A percentile compares a stretch with the other conserved stretches of the same genome.
Evolutionary conservation across 2,797 vertebrate species (phyloP).

Genomic region (Pygocentrus nattereri): DNA sequence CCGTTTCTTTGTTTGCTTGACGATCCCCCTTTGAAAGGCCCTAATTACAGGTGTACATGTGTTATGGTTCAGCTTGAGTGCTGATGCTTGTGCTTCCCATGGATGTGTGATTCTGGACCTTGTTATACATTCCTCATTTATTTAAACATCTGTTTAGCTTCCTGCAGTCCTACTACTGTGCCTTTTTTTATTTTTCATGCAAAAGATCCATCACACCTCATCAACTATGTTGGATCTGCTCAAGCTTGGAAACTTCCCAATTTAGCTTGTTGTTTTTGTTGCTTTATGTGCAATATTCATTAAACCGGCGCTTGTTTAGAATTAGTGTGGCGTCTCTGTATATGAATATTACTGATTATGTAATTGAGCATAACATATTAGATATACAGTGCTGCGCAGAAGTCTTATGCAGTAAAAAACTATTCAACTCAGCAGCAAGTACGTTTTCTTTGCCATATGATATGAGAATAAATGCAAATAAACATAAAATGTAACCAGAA

Average conservation of each 20-base stretch:
- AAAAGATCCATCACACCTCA: slow-evolving; percentile 16
- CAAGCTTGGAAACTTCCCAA: slow-evolving; percentile 27
- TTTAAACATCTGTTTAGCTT: slow-evolving; percentile 60
- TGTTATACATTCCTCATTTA: slow-evolving; percentile 57
- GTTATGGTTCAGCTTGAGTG: slow-evolving; percentile 59
- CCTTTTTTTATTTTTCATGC: not conserved
- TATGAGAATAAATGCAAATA: too few species aligned
- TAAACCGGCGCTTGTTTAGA: not conserved
- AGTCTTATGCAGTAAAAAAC: too few species aligned
- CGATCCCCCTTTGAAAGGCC: slow-evolving; percentile 39
- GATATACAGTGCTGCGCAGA: not conserved
- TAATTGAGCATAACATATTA: not conserved
- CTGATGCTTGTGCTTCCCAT: slow-evolving; percentile 45
- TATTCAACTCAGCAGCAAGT: too few species aligned
- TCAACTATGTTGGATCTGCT: slow-evolving; percentile 37
- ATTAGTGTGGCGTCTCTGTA: not conserved
- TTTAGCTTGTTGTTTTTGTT: not conserved
- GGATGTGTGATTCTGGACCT: slow-evolving; percentile 55
- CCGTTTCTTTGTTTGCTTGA: slow-evolving; percentile 42
- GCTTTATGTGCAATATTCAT: not conserved
- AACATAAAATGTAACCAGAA: too few species aligned
- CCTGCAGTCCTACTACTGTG: slow-evolving; percentile 20
- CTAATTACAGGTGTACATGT: slow-evolving; percentile 63
- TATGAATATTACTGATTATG: not conserved
- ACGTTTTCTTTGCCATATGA: too few species aligned